phyloP scores from a whole-genome alignment of 2,113 vertebrate species.

The Daphoenositta chrysoptera region DNA sequence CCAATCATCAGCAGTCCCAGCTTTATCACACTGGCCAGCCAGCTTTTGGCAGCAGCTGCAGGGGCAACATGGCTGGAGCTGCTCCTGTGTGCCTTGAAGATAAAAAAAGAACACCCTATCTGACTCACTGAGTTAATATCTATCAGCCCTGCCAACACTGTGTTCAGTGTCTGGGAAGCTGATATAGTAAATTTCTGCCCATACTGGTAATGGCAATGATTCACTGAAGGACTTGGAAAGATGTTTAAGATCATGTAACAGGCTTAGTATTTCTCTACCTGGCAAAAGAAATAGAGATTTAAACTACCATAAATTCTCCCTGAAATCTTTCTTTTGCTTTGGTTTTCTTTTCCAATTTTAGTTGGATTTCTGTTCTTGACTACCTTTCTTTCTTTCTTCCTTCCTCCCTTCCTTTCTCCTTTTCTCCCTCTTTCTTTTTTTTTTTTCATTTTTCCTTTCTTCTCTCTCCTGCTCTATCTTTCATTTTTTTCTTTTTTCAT shows the following conservation, averaged over 20 bases:
- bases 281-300: constrained; percentile 46
- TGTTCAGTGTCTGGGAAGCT: constrained; percentile 72
- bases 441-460: fast-evolving
- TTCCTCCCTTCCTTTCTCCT: too few species aligned
- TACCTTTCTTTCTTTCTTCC: background rate
- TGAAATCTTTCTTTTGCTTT: constrained; percentile 19
- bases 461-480: background rate
- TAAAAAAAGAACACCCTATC: constrained; percentile 49
- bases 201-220: constrained; percentile 62
- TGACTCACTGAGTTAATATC: constrained; percentile 64
- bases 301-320: constrained; percentile 17
- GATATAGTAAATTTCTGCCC: constrained; percentile 67
- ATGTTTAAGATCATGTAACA: constrained; percentile 50
- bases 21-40: background rate
- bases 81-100: constrained; percentile 51
- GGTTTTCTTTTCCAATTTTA: constrained; percentile 31
- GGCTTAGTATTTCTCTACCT: constrained; percentile 46
- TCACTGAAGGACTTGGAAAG: constrained; percentile 61
- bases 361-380: background rate
- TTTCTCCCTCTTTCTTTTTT: too few species aligned
- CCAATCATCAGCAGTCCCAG: background rate
- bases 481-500: background rate
- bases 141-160: constrained; percentile 53
- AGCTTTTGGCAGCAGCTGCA: background rate
- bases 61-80: constrained; percentile 19